Conservation (phyloP, 2,113 vertebrate genomes). For the Pelecanoides urinatrix region DNA sequence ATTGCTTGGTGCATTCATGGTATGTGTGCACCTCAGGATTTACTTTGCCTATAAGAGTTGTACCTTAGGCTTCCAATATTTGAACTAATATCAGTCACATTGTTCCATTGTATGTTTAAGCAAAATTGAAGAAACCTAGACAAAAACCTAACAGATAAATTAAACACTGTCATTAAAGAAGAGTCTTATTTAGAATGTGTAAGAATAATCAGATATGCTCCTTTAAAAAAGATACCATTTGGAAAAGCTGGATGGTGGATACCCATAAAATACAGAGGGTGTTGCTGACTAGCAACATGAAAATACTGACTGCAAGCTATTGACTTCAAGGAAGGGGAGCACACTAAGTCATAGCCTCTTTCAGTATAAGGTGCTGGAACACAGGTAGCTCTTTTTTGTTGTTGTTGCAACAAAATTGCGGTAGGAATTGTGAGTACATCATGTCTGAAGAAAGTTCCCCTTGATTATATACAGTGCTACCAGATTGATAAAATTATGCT, state of each 20-base stretch:
- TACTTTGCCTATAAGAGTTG: background rate
- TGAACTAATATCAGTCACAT: background rate
- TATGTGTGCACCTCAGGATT: background rate
- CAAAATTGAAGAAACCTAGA: background rate
- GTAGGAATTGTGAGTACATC: background rate
- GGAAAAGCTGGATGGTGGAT: background rate
- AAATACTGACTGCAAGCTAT: background rate
- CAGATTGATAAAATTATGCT: background rate
- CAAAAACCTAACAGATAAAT: background rate
- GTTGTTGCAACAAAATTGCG: background rate
- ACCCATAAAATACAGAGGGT: background rate
- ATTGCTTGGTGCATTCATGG: background rate
- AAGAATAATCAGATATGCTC: background rate
- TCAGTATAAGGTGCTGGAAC: background rate
- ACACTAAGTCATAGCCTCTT: background rate
- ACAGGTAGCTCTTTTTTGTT: background rate
- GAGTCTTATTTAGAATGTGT: background rate
- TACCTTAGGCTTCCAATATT: background rate
- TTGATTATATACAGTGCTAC: background rate
- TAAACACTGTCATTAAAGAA: background rate
- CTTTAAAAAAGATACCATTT: background rate
- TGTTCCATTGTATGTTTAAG: background rate
- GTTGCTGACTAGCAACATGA: background rate
- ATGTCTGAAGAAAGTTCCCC: background rate
- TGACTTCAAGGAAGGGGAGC: background rate